Percentiles rank a stretch among this genome's conserved stretches.
Evolutionary conservation across 2,113 vertebrate genomes (phyloP).

Genomic region (Todiramphus chloris): DNA sequence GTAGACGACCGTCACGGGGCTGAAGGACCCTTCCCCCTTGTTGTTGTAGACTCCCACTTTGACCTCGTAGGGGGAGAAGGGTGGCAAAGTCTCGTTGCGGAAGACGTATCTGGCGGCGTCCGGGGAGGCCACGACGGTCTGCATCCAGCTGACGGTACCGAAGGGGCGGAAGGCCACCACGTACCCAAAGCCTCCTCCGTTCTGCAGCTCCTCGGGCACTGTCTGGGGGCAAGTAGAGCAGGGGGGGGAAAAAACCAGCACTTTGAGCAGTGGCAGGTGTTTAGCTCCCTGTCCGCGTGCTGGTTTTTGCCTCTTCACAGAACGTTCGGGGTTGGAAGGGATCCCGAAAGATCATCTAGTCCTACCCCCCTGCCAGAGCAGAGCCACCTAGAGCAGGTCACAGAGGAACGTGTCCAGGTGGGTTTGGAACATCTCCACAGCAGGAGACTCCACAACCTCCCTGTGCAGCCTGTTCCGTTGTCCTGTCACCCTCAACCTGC

Average conservation of each 20-base stretch:
- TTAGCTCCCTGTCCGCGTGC: accelerated
- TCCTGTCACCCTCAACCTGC: too few relatives aligned
- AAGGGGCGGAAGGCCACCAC: slow-evolving; percentile 93
- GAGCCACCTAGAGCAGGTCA: too few relatives aligned
- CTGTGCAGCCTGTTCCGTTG: too few relatives aligned
- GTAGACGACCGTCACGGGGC: slow-evolving; percentile 85
- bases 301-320: background rate
- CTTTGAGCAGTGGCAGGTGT: accelerated
- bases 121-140: slow-evolving; percentile 90
- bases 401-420: too few relatives aligned
- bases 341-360: too few relatives aligned
- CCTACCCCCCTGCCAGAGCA: too few relatives aligned
- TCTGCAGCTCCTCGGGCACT: slow-evolving; percentile 95
- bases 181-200: slow-evolving; percentile 94
- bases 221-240: slow-evolving; percentile 72
- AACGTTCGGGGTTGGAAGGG: too few relatives aligned
- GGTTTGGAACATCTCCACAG: too few relatives aligned
- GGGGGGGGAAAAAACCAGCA: background rate
- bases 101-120: slow-evolving; percentile 91
- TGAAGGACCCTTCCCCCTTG: slow-evolving; percentile 93
- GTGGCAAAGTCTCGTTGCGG: slow-evolving; percentile 92
- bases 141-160: slow-evolving; percentile 92
- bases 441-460: too few relatives aligned
- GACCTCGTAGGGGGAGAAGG: slow-evolving; percentile 95
- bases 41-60: slow-evolving; percentile 98